Base-by-base conservation (phyloP, 2,888 invertebrate genomes). In the Bembecia ichneumoniformis region DNA sequence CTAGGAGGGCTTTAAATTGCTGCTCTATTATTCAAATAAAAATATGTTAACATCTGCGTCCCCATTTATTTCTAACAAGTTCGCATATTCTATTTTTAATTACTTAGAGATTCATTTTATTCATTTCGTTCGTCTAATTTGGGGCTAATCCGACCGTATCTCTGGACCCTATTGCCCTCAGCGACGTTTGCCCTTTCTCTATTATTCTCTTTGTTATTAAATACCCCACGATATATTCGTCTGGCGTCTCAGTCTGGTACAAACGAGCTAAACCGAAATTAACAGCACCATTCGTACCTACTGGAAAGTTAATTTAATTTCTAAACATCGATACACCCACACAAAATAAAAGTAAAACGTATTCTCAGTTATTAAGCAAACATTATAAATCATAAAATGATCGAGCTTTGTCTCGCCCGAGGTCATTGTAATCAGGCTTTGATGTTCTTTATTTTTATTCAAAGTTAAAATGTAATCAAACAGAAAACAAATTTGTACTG, bases 301-400 rank as follows among this genome's bases (percentile, higher is more conserved):
- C 11, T 34, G n/a, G 17, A 34, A 13, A 34, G 3, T 44, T 46
- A 46, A 46, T n/a, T 20, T 46, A 28, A 5, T 28, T 28, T 46
- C 34, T 46, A 46, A 46, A 14, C 28, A 46, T n/a, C 10, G 28
- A 46, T 34, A 46, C 20, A 46, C 46, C 28, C 28, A 34, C 10
- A 15, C 34, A 46, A 34, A 5, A 46, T 34, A 46, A 46, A 46
- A 13, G 34, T 28, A 11, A 11, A 46, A 11, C 9, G 10, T 63
- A 66, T 71, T 65, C 64, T 61, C 63, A 63, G 71, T 69, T 75
- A 76, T 75, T 76, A 76, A 74, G 70, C 74, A 77, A 77, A 78
- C 75, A 76, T 73, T 76, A 77, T 78, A 77, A 77, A 78, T 78
- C 78, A 77, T 59, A 71, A 74, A 80, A 81, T 77, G 78, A 79